Percentiles rank a stretch among this genome's conserved stretches.
phyloP scores from a whole-genome alignment of 2,888 invertebrate genomes.

The Erebia aethiops region DNA sequence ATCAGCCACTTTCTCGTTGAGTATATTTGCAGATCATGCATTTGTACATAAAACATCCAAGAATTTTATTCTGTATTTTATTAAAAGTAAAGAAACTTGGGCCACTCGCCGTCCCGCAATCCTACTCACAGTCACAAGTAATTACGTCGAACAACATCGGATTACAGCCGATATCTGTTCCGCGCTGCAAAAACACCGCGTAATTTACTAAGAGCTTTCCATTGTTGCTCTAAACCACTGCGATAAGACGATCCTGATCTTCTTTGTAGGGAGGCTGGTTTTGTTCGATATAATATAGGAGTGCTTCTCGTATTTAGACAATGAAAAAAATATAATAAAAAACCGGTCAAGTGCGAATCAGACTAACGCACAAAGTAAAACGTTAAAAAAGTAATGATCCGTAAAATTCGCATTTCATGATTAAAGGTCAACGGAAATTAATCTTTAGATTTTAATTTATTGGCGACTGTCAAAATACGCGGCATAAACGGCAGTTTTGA shows the following conservation, averaged over 20 bases:
- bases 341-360: background rate
- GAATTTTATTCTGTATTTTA: background rate
- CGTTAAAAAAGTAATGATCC: too few species aligned
- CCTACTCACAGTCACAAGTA: slow-evolving; percentile 45
- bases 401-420: too few species aligned
- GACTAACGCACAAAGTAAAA: too few species aligned
- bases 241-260: slow-evolving; percentile 36
- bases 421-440: too few species aligned
- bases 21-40: too few species aligned
- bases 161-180: slow-evolving; percentile 44
- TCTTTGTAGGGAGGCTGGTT: slow-evolving; percentile 25
- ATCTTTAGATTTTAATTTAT: too few species aligned
- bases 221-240: slow-evolving; percentile 49
- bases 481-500: too few species aligned
- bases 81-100: background rate
- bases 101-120: slow-evolving; percentile 28
- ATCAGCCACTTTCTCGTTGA: too few species aligned
- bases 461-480: too few species aligned
- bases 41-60: too few species aligned
- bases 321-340: background rate
- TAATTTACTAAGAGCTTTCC: slow-evolving; percentile 61
- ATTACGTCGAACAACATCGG: slow-evolving; percentile 50
- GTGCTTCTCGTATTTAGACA: background rate
- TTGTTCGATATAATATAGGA: slow-evolving; percentile 17
- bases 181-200: slow-evolving; percentile 41